phyloP scores from a whole-genome alignment of 2,888 invertebrate genomes.

The Doris montereyensis region DNA sequence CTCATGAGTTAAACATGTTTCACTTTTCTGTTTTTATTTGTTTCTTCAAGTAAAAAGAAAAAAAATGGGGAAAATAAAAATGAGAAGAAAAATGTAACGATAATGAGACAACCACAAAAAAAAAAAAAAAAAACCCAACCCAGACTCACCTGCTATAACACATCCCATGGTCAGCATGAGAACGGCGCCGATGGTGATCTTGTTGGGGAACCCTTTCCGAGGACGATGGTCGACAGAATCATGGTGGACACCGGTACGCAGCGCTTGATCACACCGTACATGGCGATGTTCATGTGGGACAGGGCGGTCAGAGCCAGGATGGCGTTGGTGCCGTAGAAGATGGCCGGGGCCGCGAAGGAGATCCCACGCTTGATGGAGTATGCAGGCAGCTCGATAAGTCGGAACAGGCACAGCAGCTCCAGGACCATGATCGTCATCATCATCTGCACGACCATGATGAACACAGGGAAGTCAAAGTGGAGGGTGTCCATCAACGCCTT shows the following conservation, averaged over 20 bases:
- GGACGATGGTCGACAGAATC: constrained; percentile 68
- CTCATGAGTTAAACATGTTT: too few relatives aligned
- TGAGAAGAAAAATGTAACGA: too few relatives aligned
- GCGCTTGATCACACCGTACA: constrained; percentile 76
- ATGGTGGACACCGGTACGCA: constrained; percentile 74
- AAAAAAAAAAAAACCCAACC: too few relatives aligned
- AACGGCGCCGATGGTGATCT: constrained; percentile 66
- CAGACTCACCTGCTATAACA: constrained; percentile 72
- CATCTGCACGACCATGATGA: constrained; percentile 75
- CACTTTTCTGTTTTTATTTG: too few relatives aligned
- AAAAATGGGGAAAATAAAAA: too few relatives aligned
- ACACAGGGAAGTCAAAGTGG: constrained; percentile 75
- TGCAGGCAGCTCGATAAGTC: constrained; percentile 64
- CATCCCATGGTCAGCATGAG: constrained; percentile 72
- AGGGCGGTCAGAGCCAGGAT: constrained; percentile 75
- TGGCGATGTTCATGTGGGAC: constrained; percentile 76
- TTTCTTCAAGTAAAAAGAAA: too few relatives aligned
- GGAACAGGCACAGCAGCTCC: constrained; percentile 65
- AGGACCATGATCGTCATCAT: constrained; percentile 71
- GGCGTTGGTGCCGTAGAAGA: constrained; percentile 74
- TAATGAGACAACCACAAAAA: too few relatives aligned
- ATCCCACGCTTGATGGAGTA: constrained; percentile 73
- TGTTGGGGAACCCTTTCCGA: constrained; percentile 69
- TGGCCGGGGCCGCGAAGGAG: constrained; percentile 73
- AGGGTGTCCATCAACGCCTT: constrained; percentile 72